phyloP scores from a whole-genome alignment of 1,140 invertebrate genomes.

The Caerostris extrusa region DNA sequence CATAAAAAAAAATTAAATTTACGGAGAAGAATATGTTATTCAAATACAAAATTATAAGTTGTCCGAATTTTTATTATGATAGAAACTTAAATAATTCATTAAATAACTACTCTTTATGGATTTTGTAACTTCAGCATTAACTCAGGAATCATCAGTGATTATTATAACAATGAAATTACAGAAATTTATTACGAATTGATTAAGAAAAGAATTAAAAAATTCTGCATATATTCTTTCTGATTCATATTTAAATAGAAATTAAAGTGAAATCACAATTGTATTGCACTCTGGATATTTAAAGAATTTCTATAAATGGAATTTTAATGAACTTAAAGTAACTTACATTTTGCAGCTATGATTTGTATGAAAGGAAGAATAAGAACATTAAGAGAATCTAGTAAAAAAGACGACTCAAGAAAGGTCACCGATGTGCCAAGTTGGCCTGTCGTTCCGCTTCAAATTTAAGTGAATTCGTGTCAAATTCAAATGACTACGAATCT shows the following conservation, averaged over 20 bases:
- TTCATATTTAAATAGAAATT: neutral
- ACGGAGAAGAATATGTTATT: no score
- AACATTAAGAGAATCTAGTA: neutral
- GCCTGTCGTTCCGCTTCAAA: neutral
- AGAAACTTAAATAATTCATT: no score
- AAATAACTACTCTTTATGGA: no score
- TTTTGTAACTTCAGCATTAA: neutral
- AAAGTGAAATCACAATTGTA: neutral
- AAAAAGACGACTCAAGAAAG: neutral
- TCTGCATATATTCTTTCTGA: neutral
- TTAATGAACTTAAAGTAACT: neutral
- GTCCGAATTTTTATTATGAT: no score
- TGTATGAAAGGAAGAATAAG: neutral
- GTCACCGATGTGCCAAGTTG: neutral
- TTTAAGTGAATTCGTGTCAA: neutral
- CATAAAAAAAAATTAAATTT: no score
- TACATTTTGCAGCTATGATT: neutral
- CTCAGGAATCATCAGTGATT: neutral
- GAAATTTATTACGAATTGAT: neutral
- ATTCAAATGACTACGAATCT: constrained; percentile 20
- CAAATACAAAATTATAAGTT: no score
- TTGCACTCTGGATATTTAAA: neutral
- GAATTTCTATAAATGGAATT: neutral
- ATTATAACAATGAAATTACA: neutral
- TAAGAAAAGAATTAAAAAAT: neutral